These are phyloP conservation scores for Melanotaenia maccullochi DNA, from an alignment of 2,797 vertebrate genomes.

Conservation along the genomic window DNA sequence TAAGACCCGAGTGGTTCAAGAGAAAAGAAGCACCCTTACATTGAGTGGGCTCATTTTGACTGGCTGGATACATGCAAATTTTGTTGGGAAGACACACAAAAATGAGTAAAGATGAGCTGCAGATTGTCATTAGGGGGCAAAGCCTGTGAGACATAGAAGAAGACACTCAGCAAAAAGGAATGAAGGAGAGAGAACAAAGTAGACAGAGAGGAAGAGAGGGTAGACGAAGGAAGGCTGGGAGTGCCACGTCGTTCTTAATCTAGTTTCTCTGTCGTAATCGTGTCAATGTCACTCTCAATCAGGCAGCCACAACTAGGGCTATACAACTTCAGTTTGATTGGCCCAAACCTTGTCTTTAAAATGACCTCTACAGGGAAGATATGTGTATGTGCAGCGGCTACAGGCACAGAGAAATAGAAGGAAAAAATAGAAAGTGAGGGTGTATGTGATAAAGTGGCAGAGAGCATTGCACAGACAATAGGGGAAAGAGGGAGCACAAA, in stretches of 20 bases:
- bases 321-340: constrained; percentile 85
- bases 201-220: constrained; percentile 71
- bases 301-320: constrained; percentile 85
- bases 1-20: background rate
- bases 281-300: constrained; percentile 90
- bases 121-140: constrained; percentile 47
- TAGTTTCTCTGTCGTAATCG: constrained; percentile 87
- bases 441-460: constrained; percentile 48
- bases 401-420: constrained; percentile 22
- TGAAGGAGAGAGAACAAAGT: constrained; percentile 56
- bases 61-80: constrained; percentile 2
- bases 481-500: constrained; percentile 71
- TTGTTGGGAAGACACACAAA: constrained; percentile 5
- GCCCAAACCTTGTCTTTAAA: constrained; percentile 80
- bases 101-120: constrained; percentile 30
- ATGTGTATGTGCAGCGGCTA: constrained; percentile 42
- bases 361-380: constrained; percentile 78
- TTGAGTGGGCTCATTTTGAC: constrained; percentile 2
- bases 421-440: constrained; percentile 15
- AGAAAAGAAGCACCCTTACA: background rate
- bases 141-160: constrained; percentile 43
- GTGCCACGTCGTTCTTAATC: constrained; percentile 85
- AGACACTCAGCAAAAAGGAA: constrained; percentile 53
- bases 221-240: constrained; percentile 70
- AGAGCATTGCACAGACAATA: constrained; percentile 68